Evolutionary conservation across 2,797 vertebrate species (phyloP).

Genomic region (Schizopygopsis malacanthus): DNA sequence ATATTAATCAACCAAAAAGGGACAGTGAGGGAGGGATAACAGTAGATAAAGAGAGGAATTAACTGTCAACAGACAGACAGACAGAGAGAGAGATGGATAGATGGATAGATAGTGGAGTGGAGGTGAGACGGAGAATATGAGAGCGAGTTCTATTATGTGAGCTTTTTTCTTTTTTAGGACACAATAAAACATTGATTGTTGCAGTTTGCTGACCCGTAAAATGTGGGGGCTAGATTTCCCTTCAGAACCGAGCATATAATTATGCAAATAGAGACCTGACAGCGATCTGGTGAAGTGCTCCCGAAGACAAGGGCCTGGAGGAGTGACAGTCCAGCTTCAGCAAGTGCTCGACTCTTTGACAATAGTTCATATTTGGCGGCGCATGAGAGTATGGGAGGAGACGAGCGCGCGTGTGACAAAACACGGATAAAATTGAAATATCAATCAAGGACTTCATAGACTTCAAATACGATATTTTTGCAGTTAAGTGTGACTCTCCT

Average conservation of each 20-base stretch:
- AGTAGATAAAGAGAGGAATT: neutral
- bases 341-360: conserved; percentile 71
- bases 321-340: conserved; percentile 79
- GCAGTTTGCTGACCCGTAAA: conserved; percentile 98
- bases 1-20: conserved; percentile 31
- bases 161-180: conserved; percentile 85
- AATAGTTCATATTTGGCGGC: conserved; percentile 75
- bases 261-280: conserved; percentile 99
- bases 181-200: conserved; percentile 99
- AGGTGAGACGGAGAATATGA: conserved; percentile 27
- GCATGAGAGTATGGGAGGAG: conserved; percentile 57
- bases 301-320: conserved; percentile 71
- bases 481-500: conserved; percentile 16
- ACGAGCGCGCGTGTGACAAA: conserved; percentile 33
- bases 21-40: neutral
- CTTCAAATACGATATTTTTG: conserved; percentile 10
- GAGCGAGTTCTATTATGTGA: conserved; percentile 68
- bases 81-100: conserved; percentile 1
- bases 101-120: conserved; percentile 38
- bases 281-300: conserved; percentile 94
- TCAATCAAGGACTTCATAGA: conserved; percentile 43
- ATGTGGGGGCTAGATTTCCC: conserved; percentile 98
- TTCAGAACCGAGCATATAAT: conserved; percentile 99
- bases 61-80: neutral
- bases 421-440: conserved; percentile 51